phyloP scores from a whole-genome alignment of 1,140 invertebrate species.

The Dendrolimus punctatus region DNA sequence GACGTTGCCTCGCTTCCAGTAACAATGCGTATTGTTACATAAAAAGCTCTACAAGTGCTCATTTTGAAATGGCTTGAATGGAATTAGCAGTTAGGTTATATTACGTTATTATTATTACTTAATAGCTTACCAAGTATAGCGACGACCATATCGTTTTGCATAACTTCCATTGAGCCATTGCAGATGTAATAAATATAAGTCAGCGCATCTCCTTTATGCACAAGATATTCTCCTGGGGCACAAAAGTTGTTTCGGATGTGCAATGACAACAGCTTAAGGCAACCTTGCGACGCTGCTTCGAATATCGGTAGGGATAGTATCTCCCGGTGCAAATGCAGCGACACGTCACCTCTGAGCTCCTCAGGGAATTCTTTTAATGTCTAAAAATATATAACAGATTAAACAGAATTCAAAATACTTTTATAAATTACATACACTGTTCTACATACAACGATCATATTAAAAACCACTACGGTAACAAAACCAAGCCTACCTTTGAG shows the following conservation, averaged over 20 bases:
- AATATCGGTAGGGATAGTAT: constrained; percentile 96
- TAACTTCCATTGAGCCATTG: constrained; percentile 98
- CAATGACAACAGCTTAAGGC: constrained; percentile 90
- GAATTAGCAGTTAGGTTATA: too few relatives aligned
- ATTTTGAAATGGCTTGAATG: too few relatives aligned
- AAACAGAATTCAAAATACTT: neutral
- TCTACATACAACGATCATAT: neutral
- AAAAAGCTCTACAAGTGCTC: too few relatives aligned
- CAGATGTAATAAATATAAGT: constrained; percentile 97
- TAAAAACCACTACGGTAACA: neutral
- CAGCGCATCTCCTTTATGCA: constrained; percentile 97
- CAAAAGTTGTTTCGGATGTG: constrained; percentile 95
- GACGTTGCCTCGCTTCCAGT: too few relatives aligned
- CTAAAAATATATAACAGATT: constrained; percentile 69
- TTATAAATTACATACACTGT: neutral
- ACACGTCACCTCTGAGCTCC: constrained; percentile 94
- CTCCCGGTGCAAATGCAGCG: constrained; percentile 95
- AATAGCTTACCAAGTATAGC: constrained; percentile 91
- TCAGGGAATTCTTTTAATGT: constrained; percentile 97
- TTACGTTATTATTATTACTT: too few relatives aligned
- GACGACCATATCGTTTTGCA: constrained; percentile 98
- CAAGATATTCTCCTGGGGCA: constrained; percentile 96
- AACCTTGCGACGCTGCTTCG: constrained; percentile 92
- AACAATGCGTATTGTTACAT: too few relatives aligned
- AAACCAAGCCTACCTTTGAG: constrained; percentile 5